A percentile compares a stretch with the other conserved stretches of the same genome.
Evolutionary conservation across 2,797 vertebrate genomes (phyloP).

Genomic region (Poecilia gillii): DNA sequence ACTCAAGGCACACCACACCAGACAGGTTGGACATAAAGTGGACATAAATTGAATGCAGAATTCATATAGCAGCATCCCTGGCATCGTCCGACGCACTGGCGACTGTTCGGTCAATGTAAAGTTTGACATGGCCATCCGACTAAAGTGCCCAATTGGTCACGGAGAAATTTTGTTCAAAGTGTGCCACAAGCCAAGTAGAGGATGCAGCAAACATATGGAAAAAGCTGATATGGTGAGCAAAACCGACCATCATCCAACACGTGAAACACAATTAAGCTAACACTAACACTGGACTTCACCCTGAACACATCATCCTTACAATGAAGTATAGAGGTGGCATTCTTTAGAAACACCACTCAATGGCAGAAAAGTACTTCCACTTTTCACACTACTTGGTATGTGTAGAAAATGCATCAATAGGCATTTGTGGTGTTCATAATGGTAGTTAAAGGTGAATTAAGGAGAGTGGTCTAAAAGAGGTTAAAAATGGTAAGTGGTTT

Average conservation of each 20-base stretch:
- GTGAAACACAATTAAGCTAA: neutral
- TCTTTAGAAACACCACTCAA: neutral
- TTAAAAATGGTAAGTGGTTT: too few species aligned
- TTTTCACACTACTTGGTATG: too few species aligned
- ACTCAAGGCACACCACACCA: neutral
- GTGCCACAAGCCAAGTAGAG: neutral
- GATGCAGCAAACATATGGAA: neutral
- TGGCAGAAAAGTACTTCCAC: neutral
- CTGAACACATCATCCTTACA: neutral
- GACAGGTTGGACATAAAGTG: neutral
- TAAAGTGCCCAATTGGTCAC: too few species aligned
- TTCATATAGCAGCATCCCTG: neutral
- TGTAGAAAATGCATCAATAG: too few species aligned
- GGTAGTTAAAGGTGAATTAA: too few species aligned
- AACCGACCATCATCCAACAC: neutral
- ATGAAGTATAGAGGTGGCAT: neutral
- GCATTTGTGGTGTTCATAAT: too few species aligned
- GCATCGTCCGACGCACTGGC: neutral
- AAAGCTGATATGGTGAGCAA: neutral
- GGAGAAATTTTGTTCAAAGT: neutral
- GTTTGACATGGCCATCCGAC: too few species aligned
- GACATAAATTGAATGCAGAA: too few species aligned
- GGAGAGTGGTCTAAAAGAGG: too few species aligned
- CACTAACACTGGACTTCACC: neutral
- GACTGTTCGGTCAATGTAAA: too few species aligned